Evolutionary conservation across 2,888 invertebrate genomes (phyloP).

Genomic region (Dynastes hyllus): DNA sequence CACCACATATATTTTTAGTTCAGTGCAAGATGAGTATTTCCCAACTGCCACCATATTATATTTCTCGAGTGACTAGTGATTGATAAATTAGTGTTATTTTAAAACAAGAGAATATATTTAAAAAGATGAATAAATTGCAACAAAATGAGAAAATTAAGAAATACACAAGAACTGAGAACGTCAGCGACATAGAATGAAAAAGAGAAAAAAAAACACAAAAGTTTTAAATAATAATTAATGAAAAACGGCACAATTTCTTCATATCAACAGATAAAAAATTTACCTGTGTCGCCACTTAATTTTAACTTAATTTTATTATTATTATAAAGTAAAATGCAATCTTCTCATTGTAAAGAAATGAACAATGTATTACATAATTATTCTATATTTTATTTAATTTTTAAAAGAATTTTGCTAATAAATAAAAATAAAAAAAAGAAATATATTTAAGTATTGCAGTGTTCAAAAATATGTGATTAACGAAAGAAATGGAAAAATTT

Average conservation of each 20-base stretch:
- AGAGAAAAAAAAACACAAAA: neutral
- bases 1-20: slow-evolving; percentile 62
- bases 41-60: slow-evolving; percentile 68
- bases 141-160: slow-evolving; percentile 35
- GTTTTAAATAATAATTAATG: slow-evolving; percentile 24
- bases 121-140: slow-evolving; percentile 50
- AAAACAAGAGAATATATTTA: slow-evolving; percentile 55
- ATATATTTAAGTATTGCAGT: slow-evolving; percentile 1
- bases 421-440: neutral
- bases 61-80: slow-evolving; percentile 68
- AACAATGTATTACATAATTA: slow-evolving; percentile 43
- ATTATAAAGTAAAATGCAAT: slow-evolving; percentile 16
- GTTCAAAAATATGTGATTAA: slow-evolving; percentile 1
- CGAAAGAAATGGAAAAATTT: neutral
- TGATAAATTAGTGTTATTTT: slow-evolving; percentile 64
- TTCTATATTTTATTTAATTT: neutral
- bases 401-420: neutral
- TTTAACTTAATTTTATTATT: slow-evolving; percentile 9
- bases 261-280: slow-evolving; percentile 66
- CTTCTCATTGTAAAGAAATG: slow-evolving; percentile 10
- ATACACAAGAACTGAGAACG: slow-evolving; percentile 56
- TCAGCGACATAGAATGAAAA: slow-evolving; percentile 62
- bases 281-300: slow-evolving; percentile 56
- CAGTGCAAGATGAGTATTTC: slow-evolving; percentile 65
- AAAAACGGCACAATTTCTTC: slow-evolving; percentile 67